Percentiles rank a stretch among this genome's conserved stretches.
Evolutionary conservation across 2,888 invertebrate species (phyloP).

Genomic region (Stenodema calcarata): DNA sequence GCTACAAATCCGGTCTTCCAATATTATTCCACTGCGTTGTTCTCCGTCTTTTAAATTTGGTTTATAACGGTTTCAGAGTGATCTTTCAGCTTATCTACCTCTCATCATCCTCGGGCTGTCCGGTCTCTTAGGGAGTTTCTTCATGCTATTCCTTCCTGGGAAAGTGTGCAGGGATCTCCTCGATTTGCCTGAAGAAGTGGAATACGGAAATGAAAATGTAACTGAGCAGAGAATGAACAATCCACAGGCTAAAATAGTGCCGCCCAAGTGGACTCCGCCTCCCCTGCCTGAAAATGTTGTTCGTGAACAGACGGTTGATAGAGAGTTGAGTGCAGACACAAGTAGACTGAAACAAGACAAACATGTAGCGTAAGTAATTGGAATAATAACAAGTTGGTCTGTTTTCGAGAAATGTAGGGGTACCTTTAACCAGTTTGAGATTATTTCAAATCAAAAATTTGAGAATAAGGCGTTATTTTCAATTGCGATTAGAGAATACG

Average conservation of each 20-base stretch:
- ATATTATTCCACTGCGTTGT: too few species aligned
- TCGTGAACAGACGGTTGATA: background rate
- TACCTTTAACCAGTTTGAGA: too few species aligned
- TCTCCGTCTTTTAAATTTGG: background rate
- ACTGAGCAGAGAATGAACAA: background rate
- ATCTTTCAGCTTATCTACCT: background rate
- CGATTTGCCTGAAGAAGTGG: slow-evolving; percentile 21
- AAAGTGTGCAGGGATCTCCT: slow-evolving; percentile 16
- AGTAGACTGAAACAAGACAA: background rate
- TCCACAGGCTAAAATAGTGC: background rate
- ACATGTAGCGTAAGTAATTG: background rate
- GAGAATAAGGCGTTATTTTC: too few species aligned
- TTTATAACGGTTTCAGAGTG: slow-evolving; percentile 4
- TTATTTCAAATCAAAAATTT: too few species aligned
- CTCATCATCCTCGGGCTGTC: slow-evolving; percentile 41
- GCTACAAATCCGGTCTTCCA: too few species aligned
- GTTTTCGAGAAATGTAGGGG: too few species aligned
- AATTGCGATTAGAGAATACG: too few species aligned
- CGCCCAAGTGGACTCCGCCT: background rate
- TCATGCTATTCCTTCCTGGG: slow-evolving; percentile 40
- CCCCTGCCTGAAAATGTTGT: background rate
- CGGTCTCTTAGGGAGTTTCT: slow-evolving; percentile 2
- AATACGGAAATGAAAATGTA: slow-evolving; percentile 16
- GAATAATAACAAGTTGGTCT: too few species aligned
- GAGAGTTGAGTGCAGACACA: background rate